phyloP scores from a whole-genome alignment of 2,797 vertebrate genomes.

The Lepilemur ruficaudatus region DNA sequence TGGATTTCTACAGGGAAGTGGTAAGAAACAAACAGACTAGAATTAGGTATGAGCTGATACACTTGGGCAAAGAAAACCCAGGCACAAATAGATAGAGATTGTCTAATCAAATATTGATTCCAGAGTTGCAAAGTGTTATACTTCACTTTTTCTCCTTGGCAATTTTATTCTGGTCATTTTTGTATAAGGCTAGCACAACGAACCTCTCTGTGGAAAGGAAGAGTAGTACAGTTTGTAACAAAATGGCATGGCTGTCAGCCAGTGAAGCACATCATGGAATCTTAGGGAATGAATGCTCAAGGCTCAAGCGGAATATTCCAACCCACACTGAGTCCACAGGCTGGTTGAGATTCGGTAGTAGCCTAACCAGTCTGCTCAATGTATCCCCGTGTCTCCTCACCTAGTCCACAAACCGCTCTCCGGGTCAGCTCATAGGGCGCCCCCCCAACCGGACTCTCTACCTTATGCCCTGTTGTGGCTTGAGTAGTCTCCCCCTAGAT shows the following conservation, averaged over 20 bases:
- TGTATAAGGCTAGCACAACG: background rate
- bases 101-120: background rate
- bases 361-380: background rate
- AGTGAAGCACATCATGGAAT: background rate
- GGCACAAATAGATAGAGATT: background rate
- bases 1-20: background rate
- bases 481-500: background rate
- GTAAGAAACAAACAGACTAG: background rate
- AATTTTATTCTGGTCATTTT: slow-evolving; percentile 3
- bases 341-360: background rate
- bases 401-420: background rate
- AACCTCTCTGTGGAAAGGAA: background rate
- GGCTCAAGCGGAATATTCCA: background rate
- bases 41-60: background rate
- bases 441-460: background rate
- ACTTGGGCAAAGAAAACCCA: background rate
- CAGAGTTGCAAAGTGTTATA: background rate
- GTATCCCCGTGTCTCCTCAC: background rate
- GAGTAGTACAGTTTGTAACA: background rate
- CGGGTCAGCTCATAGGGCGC: background rate
- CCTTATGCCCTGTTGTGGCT: background rate
- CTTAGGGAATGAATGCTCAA: background rate
- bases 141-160: background rate
- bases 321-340: background rate
- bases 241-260: background rate